Evolutionary conservation across 2,888 invertebrate species (phyloP), one percentile per base, ranked within the genome.

Genomic region (Agapostemon virescens): DNA sequence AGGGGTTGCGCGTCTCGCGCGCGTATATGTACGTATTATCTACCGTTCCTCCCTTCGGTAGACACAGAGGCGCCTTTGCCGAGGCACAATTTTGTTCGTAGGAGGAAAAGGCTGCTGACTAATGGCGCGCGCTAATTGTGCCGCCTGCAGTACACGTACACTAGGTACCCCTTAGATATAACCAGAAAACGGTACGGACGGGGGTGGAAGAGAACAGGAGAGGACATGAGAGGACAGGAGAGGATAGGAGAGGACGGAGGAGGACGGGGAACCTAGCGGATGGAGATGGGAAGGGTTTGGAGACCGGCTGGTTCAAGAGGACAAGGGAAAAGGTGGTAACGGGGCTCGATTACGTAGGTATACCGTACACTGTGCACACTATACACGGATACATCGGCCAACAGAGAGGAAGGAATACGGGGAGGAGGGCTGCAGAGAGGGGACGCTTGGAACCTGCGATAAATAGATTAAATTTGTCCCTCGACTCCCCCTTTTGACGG

Each of bases 91-190:
- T 87, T 87, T 78, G 76, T 81, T 78, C 81, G 82, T 75, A 81
- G 81, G 77, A 82, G 85, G 86, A 87, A 85, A 88, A 88, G 88
- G 85, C 84, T 83, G 89, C 85, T 89, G 90, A 90, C 91, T 92
- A 92, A 92, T 92, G 91, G 91, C 85, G 89, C 85, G 89, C 89
- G 89, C 90, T 92, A 92, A 92, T 91, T 91, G 90, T 88, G 81
- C 88, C 85, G 85, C 79, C 84, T 80, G 79, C 71, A 61, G 75
- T 73, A 74, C 82, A 80, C 75, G 71, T 71, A 63, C n/a, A n/a
- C 63, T 36, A 75, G 77, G 45, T 69, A 55, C 74, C 82, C 71
- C 77, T 68, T 84, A 74, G 79, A 81, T 79, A 74, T 77, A 55
- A n/a, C 71, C 52, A 63, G 76, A 67, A 74, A 63, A 52, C 74